Evolutionary conservation across 2,797 vertebrate species (phyloP).

Genomic region (Acipenser ruthenus): DNA sequence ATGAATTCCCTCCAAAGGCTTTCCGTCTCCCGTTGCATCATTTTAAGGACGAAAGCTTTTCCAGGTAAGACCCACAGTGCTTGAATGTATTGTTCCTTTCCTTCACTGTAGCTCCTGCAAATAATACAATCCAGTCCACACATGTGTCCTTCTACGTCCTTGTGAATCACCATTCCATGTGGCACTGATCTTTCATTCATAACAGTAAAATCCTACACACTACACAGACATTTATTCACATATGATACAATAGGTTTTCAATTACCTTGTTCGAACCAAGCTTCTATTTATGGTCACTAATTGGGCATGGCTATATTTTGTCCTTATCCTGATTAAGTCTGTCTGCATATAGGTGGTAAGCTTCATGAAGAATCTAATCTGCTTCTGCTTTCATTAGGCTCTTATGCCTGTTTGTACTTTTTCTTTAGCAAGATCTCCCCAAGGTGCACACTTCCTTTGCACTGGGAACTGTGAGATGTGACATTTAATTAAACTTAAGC

Average conservation of each 20-base stretch:
- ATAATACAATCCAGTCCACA: too few relatives aligned
- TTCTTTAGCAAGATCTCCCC: background rate
- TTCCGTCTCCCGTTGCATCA: too few relatives aligned
- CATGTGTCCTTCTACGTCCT: too few relatives aligned
- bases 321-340: conserved; percentile 6
- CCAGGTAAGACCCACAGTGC: too few relatives aligned
- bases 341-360: background rate
- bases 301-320: background rate
- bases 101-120: too few relatives aligned
- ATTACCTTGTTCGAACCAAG: background rate
- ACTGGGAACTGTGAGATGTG: background rate
- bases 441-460: background rate
- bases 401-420: background rate
- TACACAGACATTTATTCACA: background rate
- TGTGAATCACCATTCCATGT: too few relatives aligned
- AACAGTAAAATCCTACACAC: background rate
- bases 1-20: too few relatives aligned
- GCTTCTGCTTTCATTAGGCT: background rate
- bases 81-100: too few relatives aligned
- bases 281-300: background rate
- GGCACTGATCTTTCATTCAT: background rate
- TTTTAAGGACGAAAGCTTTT: too few relatives aligned
- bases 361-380: background rate
- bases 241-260: background rate
- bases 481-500: background rate